A percentile compares a stretch with the other conserved stretches of the same genome.
These are phyloP conservation scores for Cnemophilus loriae DNA, from an alignment of 2,113 vertebrate genomes.

Conservation along the genomic window DNA sequence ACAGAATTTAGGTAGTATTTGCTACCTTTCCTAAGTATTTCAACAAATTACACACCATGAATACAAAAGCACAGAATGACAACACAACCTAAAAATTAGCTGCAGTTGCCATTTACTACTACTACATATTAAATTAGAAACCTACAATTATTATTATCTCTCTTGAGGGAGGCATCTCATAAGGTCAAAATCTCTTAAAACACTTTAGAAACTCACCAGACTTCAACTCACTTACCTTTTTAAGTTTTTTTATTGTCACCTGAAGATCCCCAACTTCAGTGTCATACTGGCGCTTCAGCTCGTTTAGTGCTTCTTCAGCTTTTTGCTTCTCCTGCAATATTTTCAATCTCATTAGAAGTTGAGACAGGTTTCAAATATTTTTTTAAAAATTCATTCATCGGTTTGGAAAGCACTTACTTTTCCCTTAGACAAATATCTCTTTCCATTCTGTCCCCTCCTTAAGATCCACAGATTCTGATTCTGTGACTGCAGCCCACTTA, in stretches of 20 bases:
- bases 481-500: not conserved
- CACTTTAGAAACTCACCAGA: not conserved
- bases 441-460: not conserved
- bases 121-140: not conserved
- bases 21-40: not conserved
- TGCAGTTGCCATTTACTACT: not conserved
- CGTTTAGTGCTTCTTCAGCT: conserved; percentile 80
- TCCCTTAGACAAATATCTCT: not conserved
- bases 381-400: not conserved
- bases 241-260: conserved; percentile 88
- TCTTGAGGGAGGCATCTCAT: not conserved
- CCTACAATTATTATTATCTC: not conserved
- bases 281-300: conserved; percentile 83
- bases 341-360: not conserved
- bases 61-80: not conserved
- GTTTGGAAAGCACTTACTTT: not conserved
- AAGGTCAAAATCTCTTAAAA: not conserved
- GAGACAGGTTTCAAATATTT: not conserved
- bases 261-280: conserved; percentile 90
- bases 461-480: not conserved
- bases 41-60: not conserved
- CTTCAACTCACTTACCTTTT: conserved; percentile 73
- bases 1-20: not conserved
- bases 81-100: not conserved
- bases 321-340: conserved; percentile 79